Evolutionary conservation across 2,797 vertebrate species (phyloP).

Genomic region (Falco novaeseelandiae): DNA sequence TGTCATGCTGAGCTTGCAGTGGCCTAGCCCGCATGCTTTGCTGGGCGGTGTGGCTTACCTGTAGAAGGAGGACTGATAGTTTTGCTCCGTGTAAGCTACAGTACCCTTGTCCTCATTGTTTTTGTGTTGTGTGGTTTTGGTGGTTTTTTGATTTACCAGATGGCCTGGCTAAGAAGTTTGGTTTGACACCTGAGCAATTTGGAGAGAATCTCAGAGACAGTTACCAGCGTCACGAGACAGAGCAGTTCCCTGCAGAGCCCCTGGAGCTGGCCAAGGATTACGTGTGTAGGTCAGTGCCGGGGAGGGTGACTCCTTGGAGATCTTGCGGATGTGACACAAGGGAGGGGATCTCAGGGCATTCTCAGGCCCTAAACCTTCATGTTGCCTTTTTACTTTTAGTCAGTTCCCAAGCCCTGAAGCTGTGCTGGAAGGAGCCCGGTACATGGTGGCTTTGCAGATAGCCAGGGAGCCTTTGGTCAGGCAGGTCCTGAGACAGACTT

Average conservation of each 20-base stretch:
- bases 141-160: slow-evolving; percentile 71
- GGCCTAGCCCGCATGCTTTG: background rate
- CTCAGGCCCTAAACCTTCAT: background rate
- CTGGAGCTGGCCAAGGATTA: slow-evolving; percentile 98
- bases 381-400: slow-evolving; percentile 64
- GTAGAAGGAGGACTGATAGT: background rate
- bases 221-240: slow-evolving; percentile 97
- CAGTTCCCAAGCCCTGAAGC: slow-evolving; percentile 92
- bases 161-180: slow-evolving; percentile 96
- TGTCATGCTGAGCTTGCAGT: background rate
- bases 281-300: slow-evolving; percentile 85
- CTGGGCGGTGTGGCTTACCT: background rate
- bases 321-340: background rate
- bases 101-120: accelerated
- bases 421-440: slow-evolving; percentile 95
- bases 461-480: slow-evolving; percentile 96
- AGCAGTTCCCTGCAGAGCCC: slow-evolving; percentile 98
- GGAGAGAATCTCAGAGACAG: slow-evolving; percentile 98
- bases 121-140: background rate
- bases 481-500: slow-evolving; percentile 96
- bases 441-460: slow-evolving; percentile 99
- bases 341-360: background rate
- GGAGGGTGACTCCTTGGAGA: accelerated
- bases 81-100: background rate
- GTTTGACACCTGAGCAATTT: slow-evolving; percentile 97